These are phyloP conservation scores for Sitophilus oryzae DNA, from an alignment of 1,140 invertebrate species.

Conservation along the genomic window DNA sequence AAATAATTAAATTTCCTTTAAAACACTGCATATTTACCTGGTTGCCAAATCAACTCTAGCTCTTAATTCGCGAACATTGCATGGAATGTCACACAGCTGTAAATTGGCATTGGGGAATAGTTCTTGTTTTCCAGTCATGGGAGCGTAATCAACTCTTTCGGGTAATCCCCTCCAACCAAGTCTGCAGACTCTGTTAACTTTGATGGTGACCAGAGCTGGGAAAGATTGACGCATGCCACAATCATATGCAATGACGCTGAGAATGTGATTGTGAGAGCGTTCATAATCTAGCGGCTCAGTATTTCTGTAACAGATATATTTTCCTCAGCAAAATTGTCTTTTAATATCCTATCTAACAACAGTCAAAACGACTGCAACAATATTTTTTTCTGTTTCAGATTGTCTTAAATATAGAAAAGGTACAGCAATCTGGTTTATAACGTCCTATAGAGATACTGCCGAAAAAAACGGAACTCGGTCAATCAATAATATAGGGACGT, in stretches of 20 bases:
- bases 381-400: too few relatives aligned
- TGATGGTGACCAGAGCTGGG: constrained; percentile 91
- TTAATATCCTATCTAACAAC: not conserved
- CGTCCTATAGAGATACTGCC: too few relatives aligned
- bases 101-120: constrained; percentile 81
- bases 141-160: constrained; percentile 85
- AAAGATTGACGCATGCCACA: constrained; percentile 87
- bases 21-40: too few relatives aligned
- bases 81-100: constrained; percentile 82
- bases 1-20: too few relatives aligned
- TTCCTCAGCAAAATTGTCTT: not conserved
- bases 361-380: too few relatives aligned
- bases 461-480: too few relatives aligned
- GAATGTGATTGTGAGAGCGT: constrained; percentile 88
- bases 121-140: constrained; percentile 69
- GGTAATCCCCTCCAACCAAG: constrained; percentile 67
- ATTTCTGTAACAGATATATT: constrained; percentile 48
- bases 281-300: constrained; percentile 88
- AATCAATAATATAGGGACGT: too few relatives aligned
- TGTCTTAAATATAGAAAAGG: too few relatives aligned
- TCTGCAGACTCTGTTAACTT: constrained; percentile 62
- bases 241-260: constrained; percentile 94
- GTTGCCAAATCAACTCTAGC: constrained; percentile 61
- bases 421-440: too few relatives aligned
- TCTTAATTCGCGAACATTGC: constrained; percentile 58